phyloP scores from a whole-genome alignment of 2,797 vertebrate species.

The Lithobates sylvaticus region DNA sequence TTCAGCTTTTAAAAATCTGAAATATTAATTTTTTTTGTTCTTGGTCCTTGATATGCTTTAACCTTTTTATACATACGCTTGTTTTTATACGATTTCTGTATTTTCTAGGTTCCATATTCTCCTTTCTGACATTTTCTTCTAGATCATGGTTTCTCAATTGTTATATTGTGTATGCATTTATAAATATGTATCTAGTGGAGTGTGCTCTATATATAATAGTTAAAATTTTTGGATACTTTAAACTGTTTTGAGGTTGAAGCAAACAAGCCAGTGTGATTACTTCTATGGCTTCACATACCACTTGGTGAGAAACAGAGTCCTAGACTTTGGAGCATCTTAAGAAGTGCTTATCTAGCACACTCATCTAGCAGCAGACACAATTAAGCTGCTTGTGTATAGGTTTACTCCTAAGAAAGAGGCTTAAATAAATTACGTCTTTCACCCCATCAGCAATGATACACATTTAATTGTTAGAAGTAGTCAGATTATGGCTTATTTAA shows the following conservation, averaged over 20 bases:
- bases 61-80: too few species aligned
- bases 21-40: too few species aligned
- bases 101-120: too few species aligned
- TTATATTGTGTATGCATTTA: too few species aligned
- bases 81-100: too few species aligned
- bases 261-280: background rate
- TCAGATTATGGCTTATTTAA: background rate
- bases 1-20: too few species aligned
- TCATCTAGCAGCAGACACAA: slow-evolving; percentile 29
- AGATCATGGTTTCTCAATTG: too few species aligned
- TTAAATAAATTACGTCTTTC: background rate
- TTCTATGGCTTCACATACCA: background rate
- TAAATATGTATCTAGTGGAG: too few species aligned
- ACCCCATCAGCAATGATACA: background rate
- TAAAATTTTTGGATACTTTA: too few species aligned
- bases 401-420: background rate
- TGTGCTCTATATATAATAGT: too few species aligned
- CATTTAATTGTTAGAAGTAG: background rate
- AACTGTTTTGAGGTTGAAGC: background rate
- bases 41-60: too few species aligned
- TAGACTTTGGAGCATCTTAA: background rate
- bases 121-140: too few species aligned
- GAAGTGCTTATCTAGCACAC: background rate
- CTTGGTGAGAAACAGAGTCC: background rate
- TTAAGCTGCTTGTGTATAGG: background rate